These are phyloP conservation scores for Alca torda DNA, from an alignment of 2,797 vertebrate genomes.

Conservation along the genomic window DNA sequence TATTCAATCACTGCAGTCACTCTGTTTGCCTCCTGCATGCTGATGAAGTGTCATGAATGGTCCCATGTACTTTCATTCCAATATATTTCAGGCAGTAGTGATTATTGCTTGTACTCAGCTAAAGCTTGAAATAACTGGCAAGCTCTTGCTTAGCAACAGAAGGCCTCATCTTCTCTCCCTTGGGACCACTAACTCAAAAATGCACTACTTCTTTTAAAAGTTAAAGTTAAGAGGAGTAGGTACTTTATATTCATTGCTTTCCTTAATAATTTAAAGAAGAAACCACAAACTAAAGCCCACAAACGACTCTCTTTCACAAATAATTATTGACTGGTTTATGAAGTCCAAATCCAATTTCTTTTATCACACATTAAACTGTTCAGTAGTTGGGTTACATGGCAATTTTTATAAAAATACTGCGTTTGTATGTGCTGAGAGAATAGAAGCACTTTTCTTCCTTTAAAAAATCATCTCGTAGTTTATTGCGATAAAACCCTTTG, in stretches of 20 bases:
- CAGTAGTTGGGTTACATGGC: background rate
- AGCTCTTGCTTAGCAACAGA: conserved; percentile 74
- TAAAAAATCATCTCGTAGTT: background rate
- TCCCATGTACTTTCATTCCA: conserved; percentile 83
- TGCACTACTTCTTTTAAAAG: conserved; percentile 60
- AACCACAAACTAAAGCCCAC: background rate
- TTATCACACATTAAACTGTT: background rate
- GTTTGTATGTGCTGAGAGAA: background rate
- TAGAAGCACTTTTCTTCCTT: background rate
- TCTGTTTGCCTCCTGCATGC: conserved; percentile 85
- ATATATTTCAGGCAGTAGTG: conserved; percentile 77
- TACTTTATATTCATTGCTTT: conserved; percentile 1
- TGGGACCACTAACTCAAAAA: conserved; percentile 61
- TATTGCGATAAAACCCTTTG: conserved; percentile 1
- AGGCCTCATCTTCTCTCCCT: conserved; percentile 63
- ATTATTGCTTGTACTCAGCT: conserved; percentile 78
- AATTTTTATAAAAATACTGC: background rate
- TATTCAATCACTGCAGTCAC: conserved; percentile 86
- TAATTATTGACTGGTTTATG: conserved; percentile 24
- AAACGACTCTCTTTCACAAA: conserved; percentile 1
- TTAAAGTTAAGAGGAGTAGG: conserved; percentile 49
- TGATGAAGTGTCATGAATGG: conserved; percentile 88
- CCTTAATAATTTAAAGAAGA: conserved; percentile 2
- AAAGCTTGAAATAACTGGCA: conserved; percentile 78
- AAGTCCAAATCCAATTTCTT: conserved; percentile 1